Percentiles rank a stretch among this genome's conserved stretches.
Evolutionary conservation across 2,113 vertebrate species (phyloP).

Genomic region (Xiphias gladius): DNA sequence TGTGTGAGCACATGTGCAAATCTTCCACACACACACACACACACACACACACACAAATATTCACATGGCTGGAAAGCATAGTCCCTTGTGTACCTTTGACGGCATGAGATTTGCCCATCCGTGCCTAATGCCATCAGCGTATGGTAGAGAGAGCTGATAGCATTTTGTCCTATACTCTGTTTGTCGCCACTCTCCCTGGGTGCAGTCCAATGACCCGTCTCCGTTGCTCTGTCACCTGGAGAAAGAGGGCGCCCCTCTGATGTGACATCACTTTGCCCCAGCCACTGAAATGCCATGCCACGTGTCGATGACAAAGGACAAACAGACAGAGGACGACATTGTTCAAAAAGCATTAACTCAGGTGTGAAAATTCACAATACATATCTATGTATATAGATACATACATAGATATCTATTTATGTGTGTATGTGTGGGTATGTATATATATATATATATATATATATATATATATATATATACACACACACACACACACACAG

Average conservation of each 20-base stretch:
- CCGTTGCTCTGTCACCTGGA: constrained; percentile 68
- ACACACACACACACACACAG: too few species aligned
- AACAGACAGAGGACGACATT: background rate
- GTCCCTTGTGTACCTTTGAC: constrained; percentile 60
- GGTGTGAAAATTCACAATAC: background rate
- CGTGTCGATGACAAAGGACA: constrained; percentile 27
- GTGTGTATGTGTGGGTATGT: too few species aligned
- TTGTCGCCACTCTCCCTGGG: constrained; percentile 59
- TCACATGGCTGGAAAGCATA: constrained; percentile 72
- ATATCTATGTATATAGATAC: background rate
- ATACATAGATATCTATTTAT: too few species aligned
- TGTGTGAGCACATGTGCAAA: constrained; percentile 55
- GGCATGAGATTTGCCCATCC: constrained; percentile 59
- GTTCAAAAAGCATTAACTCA: constrained; percentile 6
- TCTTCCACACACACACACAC: constrained; percentile 24
- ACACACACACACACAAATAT: constrained; percentile 32
- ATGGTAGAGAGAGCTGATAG: constrained; percentile 71
- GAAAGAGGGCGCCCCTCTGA: constrained; percentile 42
- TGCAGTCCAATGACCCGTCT: constrained; percentile 69
- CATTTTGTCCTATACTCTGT: constrained; percentile 71
- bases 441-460: background rate
- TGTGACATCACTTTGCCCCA: constrained; percentile 40
- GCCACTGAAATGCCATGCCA: constrained; percentile 14
- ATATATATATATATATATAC: background rate
- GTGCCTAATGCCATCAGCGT: constrained; percentile 73